Percentiles rank a stretch among this genome's conserved stretches.
These are phyloP conservation scores for Hormiphora californensis DNA, from an alignment of 37 sponge, comb jelly and placozoan species.

Conservation along the genomic window DNA sequence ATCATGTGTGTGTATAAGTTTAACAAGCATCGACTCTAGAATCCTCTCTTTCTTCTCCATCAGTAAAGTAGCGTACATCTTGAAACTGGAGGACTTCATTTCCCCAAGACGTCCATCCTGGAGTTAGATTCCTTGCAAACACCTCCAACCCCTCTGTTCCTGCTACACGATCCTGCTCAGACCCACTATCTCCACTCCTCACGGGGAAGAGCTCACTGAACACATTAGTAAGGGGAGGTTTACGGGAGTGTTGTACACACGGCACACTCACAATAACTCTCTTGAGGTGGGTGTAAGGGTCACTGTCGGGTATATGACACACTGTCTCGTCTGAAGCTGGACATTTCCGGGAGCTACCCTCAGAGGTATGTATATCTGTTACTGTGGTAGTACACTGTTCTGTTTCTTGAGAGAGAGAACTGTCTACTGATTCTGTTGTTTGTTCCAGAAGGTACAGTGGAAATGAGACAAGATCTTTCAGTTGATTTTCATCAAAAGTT, in stretches of 20 bases:
- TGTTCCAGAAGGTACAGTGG: neutral
- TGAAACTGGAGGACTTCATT: conserved; percentile 39
- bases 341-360: too few species aligned
- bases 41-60: too few species aligned
- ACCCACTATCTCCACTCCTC: neutral
- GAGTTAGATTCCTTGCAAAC: conserved; percentile 10
- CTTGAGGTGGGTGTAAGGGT: neutral
- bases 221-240: neutral
- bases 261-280: conserved; percentile 3
- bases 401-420: too few species aligned
- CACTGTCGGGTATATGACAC: neutral
- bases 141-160: neutral
- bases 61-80: neutral
- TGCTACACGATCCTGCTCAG: too few species aligned
- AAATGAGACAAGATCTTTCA: neutral
- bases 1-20: too few species aligned
- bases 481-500: neutral
- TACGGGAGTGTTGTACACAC: conserved; percentile 27
- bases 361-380: too few species aligned
- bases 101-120: conserved; percentile 32
- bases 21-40: too few species aligned
- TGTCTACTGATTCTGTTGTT: neutral
- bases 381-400: too few species aligned
- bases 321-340: too few species aligned
- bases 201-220: neutral